A percentile compares a stretch with the other conserved stretches of the same genome.
Conservation (phyloP, 2,888 invertebrate genomes). For the Apodemia zela region DNA sequence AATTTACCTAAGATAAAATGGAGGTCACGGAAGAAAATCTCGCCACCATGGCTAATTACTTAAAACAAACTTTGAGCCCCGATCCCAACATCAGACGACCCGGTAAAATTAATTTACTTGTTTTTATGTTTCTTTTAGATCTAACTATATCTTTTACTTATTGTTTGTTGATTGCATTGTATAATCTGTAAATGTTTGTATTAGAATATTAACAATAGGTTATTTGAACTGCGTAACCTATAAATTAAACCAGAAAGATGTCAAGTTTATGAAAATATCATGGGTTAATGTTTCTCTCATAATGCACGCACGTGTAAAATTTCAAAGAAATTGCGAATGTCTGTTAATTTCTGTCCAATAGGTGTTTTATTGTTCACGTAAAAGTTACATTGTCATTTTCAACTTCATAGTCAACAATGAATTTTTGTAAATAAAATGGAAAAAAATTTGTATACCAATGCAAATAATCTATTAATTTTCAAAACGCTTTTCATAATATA, state of each 20-base stretch:
- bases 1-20: slow-evolving; percentile 74
- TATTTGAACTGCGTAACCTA: background rate
- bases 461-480: too few species aligned
- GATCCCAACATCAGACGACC: slow-evolving; percentile 90
- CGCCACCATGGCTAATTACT: slow-evolving; percentile 88
- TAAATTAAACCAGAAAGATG: background rate
- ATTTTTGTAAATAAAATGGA: too few species aligned
- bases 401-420: too few species aligned
- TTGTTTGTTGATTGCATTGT: background rate
- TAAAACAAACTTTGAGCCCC: slow-evolving; percentile 93
- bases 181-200: background rate
- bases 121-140: background rate
- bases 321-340: too few species aligned
- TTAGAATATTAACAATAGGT: background rate
- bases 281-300: too few species aligned
- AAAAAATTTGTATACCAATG: too few species aligned
- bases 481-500: too few species aligned
- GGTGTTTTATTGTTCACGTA: too few species aligned
- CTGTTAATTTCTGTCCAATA: too few species aligned
- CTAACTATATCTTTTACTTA: background rate
- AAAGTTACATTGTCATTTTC: too few species aligned
- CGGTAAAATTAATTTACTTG: slow-evolving; percentile 79
- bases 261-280: background rate
- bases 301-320: too few species aligned
- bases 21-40: slow-evolving; percentile 94